Evolutionary conservation across 2,113 vertebrate species (phyloP), one percentile per base, ranked within the genome.

Genomic region (Heterochromis multidens): DNA sequence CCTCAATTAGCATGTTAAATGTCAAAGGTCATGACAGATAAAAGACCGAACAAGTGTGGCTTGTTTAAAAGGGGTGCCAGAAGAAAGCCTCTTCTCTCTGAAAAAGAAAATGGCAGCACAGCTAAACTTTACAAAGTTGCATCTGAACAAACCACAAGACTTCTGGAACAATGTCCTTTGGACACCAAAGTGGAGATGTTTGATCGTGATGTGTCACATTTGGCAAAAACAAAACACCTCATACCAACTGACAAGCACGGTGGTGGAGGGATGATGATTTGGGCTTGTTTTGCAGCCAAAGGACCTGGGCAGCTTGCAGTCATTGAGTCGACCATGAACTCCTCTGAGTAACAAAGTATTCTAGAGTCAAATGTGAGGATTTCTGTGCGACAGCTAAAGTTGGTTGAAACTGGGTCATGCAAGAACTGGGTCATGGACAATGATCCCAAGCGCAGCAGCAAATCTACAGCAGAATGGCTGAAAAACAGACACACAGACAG

Each of bases 1-100:
- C 25, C 43, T 21, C 25, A 72, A 29, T 3, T 29, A 72, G 46
- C 5, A 0, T 0, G 0, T 19, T 12, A 72, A 72, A 49, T 5
- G 0, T 72, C 29, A 7, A 67, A 67, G 35, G 25, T 67, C 0
- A 2, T 67, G 63, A 67, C 40, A 67, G 63, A 40, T n/a, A 29
- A 67, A 70, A 29, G 40, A 27, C 14, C 13, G 40, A 70, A 1
- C 23, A 0, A 12, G 65, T 0, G 8, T 0, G 33, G 62, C 21
- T 65, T 1, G 62, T 46, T 49, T 70, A 14, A 16, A 72, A 12
- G 40, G 6, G 65, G 7, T 72, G 11, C 65, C 0, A 49, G 46
- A 25, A 21, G 46, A 72, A 72, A 12, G 9, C 5, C 65, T 0
- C 65, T 29, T 43, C 29, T 72, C 29, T 0, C 9, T 46, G n/a